Evolutionary conservation across 1,140 invertebrate genomes (phyloP).

Genomic region (Bombus terrestris): DNA sequence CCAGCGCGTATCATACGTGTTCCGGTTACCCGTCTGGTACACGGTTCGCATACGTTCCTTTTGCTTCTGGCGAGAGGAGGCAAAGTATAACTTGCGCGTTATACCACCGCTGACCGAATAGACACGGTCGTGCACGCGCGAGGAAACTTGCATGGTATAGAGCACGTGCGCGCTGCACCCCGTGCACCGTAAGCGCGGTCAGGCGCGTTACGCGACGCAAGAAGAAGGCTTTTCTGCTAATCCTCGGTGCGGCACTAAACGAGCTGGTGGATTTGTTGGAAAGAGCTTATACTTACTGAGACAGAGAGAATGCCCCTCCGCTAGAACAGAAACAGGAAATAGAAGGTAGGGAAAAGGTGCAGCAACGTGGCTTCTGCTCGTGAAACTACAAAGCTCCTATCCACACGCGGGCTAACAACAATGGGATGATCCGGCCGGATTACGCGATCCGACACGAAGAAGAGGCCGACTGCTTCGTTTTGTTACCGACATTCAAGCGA

Average conservation of each 20-base stretch:
- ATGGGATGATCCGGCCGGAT: slow-evolving; percentile 77
- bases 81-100: slow-evolving; percentile 55
- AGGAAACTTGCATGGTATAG: slow-evolving; percentile 45
- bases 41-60: neutral
- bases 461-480: slow-evolving; percentile 55
- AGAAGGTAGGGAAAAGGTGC: slow-evolving; percentile 46
- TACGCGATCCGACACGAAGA: slow-evolving; percentile 69
- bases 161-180: neutral
- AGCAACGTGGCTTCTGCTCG: slow-evolving; percentile 66
- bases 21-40: neutral
- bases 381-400: slow-evolving; percentile 79
- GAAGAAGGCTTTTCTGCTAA: slow-evolving; percentile 79
- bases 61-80: neutral
- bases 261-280: slow-evolving; percentile 83
- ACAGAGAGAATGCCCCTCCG: slow-evolving; percentile 46
- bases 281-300: slow-evolving; percentile 79
- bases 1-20: neutral
- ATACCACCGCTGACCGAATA: slow-evolving; percentile 62
- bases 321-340: slow-evolving; percentile 45
- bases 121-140: slow-evolving; percentile 25
- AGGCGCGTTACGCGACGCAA: slow-evolving; percentile 77
- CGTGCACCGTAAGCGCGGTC: slow-evolving; percentile 74
- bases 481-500: slow-evolving; percentile 62
- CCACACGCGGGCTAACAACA: slow-evolving; percentile 80
- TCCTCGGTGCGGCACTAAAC: slow-evolving; percentile 79